These are phyloP conservation scores for Patella vulgata DNA, from an alignment of 1,140 invertebrate species.

Conservation along the genomic window DNA sequence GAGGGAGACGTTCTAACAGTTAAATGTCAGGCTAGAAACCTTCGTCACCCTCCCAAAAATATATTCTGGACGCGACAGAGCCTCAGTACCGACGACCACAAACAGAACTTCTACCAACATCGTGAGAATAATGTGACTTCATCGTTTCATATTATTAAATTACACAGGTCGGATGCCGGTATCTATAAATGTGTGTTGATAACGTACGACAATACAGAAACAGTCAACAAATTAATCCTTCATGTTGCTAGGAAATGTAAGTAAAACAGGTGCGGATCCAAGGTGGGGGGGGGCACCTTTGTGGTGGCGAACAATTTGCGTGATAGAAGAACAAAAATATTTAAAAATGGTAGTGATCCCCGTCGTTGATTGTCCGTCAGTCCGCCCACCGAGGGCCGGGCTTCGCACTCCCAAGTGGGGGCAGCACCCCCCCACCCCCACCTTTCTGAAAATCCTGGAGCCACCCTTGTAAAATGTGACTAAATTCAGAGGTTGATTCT, in stretches of 20 bases:
- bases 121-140: slow-evolving; percentile 1
- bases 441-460: too few relatives aligned
- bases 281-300: too few relatives aligned
- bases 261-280: too few relatives aligned
- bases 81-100: neutral
- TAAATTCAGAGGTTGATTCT: too few relatives aligned
- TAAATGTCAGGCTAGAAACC: neutral
- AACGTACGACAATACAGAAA: neutral
- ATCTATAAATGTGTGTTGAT: slow-evolving; percentile 18
- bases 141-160: slow-evolving; percentile 4
- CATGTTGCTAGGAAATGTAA: slow-evolving; percentile 8
- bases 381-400: too few relatives aligned
- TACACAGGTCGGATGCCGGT: slow-evolving; percentile 15
- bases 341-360: too few relatives aligned
- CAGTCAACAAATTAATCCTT: slow-evolving; percentile 6
- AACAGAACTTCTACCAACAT: neutral
- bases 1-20: slow-evolving; percentile 6
- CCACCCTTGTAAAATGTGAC: too few relatives aligned
- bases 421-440: too few relatives aligned
- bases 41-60: neutral
- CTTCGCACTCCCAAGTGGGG: too few relatives aligned
- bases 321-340: too few relatives aligned
- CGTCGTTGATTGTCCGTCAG: too few relatives aligned
- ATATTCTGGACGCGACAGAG: neutral
- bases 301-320: too few relatives aligned